phyloP scores from a whole-genome alignment of 2,888 invertebrate genomes.

The Acholoe squamosa region DNA sequence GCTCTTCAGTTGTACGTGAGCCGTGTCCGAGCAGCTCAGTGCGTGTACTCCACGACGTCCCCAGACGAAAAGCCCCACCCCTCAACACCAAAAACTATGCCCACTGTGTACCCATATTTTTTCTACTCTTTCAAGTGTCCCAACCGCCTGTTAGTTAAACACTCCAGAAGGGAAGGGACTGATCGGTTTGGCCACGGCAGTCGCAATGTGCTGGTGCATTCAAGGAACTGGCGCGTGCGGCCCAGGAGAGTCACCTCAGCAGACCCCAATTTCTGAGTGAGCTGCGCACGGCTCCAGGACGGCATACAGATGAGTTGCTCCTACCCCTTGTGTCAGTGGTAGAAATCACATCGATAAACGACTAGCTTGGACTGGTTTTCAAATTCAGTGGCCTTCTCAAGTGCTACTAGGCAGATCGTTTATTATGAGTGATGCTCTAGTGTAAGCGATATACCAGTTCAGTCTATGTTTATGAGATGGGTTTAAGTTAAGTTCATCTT shows the following conservation, averaged over 20 bases:
- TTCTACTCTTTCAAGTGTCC: not conserved
- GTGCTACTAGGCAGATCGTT: too few species aligned
- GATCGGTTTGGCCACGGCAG: not conserved
- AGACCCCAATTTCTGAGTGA: conserved; percentile 31
- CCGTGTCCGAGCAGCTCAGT: conserved; percentile 23
- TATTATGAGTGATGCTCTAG: too few species aligned
- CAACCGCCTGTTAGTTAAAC: conserved; percentile 18
- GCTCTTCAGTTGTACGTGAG: conserved; percentile 15
- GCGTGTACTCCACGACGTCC: not conserved
- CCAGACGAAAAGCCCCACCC: not conserved
- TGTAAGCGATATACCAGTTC: too few species aligned
- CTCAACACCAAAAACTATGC: not conserved
- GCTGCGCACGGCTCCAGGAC: not conserved
- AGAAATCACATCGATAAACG: not conserved
- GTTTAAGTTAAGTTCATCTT: too few species aligned
- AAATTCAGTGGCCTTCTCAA: too few species aligned
- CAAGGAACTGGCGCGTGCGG: not conserved
- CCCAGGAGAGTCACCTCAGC: not conserved
- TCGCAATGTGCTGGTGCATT: not conserved
- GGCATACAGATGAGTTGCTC: not conserved
- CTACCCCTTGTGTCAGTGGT: not conserved
- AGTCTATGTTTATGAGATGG: too few species aligned
- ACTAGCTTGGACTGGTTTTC: not conserved
- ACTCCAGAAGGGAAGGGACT: not conserved
- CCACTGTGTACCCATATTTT: not conserved